These are phyloP conservation scores for Aricia artaxerxes DNA, from an alignment of 2,888 invertebrate genomes.

Conservation along the genomic window DNA sequence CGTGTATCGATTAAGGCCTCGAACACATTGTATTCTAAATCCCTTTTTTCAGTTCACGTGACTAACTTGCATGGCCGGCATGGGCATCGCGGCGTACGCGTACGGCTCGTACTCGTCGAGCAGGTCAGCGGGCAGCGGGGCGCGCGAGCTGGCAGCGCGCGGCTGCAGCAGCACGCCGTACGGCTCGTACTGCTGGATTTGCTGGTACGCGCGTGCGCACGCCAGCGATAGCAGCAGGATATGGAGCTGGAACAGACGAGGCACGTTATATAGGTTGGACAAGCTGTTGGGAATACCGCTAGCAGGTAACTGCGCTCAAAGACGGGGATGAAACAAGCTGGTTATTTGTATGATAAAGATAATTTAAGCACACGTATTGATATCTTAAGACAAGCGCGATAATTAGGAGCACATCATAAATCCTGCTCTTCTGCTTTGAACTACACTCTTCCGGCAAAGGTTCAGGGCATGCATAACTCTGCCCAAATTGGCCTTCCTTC, in stretches of 20 bases:
- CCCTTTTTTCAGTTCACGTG: too few species aligned
- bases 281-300: too few species aligned
- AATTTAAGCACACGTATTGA: too few species aligned
- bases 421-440: not conserved
- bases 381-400: too few species aligned
- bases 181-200: constrained; percentile 42
- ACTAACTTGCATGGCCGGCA: constrained; percentile 60
- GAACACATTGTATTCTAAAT: too few species aligned
- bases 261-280: not conserved
- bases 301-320: too few species aligned
- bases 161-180: constrained; percentile 47
- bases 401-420: not conserved
- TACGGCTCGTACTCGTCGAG: constrained; percentile 56
- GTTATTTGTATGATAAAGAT: too few species aligned
- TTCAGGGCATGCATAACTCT: not conserved
- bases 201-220: constrained; percentile 41
- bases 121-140: constrained; percentile 47
- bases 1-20: too few species aligned
- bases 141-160: constrained; percentile 49
- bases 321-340: too few species aligned
- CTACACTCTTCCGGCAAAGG: not conserved
- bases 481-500: not conserved
- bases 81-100: constrained; percentile 62
- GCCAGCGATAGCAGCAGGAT: constrained; percentile 49
- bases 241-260: constrained; percentile 47